Conservation (phyloP, 1,140 invertebrate species). For the Nasonia longicornis region DNA sequence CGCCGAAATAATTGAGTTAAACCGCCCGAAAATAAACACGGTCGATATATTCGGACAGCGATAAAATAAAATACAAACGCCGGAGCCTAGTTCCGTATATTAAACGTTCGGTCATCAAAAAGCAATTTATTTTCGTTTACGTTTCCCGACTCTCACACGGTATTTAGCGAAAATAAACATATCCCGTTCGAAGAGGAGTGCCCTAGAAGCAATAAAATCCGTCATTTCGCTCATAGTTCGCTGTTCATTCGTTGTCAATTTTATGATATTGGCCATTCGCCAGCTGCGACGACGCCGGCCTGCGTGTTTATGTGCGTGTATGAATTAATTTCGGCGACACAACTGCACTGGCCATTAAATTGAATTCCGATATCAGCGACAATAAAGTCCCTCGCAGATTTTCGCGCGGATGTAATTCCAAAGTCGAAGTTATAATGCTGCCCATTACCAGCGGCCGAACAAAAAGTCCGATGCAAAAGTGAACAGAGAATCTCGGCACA, state of each 20-base stretch:
- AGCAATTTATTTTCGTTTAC: conserved; percentile 1
- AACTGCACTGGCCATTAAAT: neutral
- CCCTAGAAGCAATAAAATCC: neutral
- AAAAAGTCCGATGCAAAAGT: neutral
- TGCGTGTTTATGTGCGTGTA: neutral
- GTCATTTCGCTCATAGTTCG: neutral
- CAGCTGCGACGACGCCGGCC: neutral
- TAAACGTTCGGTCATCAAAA: neutral
- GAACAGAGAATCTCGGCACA: neutral
- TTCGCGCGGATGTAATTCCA: no score
- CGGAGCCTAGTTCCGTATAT: neutral
- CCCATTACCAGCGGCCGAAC: neutral
- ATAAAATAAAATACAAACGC: no score
- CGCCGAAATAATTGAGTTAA: no score
- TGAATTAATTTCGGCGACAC: neutral
- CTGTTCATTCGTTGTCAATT: conserved; percentile 6
- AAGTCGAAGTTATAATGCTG: no score
- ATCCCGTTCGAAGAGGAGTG: neutral
- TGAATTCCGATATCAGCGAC: neutral
- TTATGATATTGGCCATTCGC: neutral
- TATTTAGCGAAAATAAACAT: neutral
- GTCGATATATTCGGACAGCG: no score
- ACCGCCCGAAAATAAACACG: no score
- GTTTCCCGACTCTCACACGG: neutral
- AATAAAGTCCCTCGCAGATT: neutral